phyloP scores from a whole-genome alignment of 2,888 invertebrate genomes.

The Tenthredo scrophulariae region DNA sequence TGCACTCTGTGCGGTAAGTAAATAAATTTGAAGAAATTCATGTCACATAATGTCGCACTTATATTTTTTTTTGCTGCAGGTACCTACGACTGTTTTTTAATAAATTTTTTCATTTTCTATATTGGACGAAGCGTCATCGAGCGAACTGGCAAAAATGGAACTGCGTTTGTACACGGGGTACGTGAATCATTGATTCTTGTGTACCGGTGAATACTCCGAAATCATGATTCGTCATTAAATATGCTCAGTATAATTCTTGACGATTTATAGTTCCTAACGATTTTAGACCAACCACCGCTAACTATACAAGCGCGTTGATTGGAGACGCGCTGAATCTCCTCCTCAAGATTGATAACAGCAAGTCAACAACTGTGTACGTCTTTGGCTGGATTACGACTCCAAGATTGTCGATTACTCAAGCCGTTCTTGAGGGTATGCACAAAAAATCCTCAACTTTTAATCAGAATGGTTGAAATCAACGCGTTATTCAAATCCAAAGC shows the following conservation, averaged over 20 bases:
- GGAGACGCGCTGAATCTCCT: constrained; percentile 56
- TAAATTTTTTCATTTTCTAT: background rate
- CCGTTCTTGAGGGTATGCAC: constrained; percentile 69
- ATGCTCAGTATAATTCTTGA: background rate
- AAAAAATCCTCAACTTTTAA: background rate
- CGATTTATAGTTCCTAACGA: background rate
- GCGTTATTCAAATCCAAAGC: background rate
- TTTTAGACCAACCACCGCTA: background rate
- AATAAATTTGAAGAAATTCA: background rate
- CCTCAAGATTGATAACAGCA: constrained; percentile 59
- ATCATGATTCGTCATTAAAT: too few species aligned
- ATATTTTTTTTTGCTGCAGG: background rate
- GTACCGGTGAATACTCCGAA: too few species aligned
- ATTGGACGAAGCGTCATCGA: background rate
- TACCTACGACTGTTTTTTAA: background rate
- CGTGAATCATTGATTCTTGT: background rate
- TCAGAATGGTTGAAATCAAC: background rate
- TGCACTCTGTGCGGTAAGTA: background rate
- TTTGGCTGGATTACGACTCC: constrained; percentile 78
- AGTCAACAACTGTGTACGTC: constrained; percentile 76
- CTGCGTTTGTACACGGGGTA: background rate
- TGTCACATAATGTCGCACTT: background rate
- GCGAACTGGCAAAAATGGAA: background rate
- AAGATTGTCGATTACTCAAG: constrained; percentile 73
- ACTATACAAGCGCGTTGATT: constrained; percentile 58